These are phyloP conservation scores for Melieria picta DNA, from an alignment of 2,888 invertebrate species.

Conservation along the genomic window DNA sequence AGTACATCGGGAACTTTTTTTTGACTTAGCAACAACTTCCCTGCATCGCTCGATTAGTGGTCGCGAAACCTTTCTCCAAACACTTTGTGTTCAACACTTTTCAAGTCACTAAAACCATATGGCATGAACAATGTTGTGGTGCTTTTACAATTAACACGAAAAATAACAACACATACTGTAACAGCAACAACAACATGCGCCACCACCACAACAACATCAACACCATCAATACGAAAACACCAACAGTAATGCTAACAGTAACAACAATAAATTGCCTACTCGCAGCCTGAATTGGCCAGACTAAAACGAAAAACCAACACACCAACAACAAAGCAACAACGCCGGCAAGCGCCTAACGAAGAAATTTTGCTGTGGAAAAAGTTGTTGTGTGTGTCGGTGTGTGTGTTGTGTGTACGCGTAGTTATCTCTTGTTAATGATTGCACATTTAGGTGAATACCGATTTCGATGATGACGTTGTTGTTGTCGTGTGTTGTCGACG, in stretches of 20 bases:
- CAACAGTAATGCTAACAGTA: neutral
- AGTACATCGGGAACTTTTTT: no score
- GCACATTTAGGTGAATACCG: conserved; percentile 41
- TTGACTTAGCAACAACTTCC: no score
- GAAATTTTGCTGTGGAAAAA: conserved; percentile 16
- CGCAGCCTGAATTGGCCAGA: conserved; percentile 10
- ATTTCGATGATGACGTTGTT: conserved; percentile 12
- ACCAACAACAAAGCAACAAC: neutral
- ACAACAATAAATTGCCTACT: conserved; percentile 19
- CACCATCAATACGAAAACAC: no score
- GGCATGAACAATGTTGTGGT: no score
- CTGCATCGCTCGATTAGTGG: no score
- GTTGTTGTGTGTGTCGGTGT: conserved; percentile 9
- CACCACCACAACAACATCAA: neutral
- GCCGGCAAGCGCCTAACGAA: conserved; percentile 14
- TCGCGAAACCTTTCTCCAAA: no score
- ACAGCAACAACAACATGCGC: neutral
- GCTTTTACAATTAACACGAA: neutral
- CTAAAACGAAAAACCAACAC: neutral
- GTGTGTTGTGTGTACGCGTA: conserved; percentile 16
- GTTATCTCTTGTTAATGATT: conserved; percentile 34
- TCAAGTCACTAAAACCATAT: no score
- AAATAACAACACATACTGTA: neutral
- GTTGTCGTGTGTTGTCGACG: neutral
- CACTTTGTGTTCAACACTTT: no score